Evolutionary conservation across 2,888 invertebrate genomes (phyloP).

Genomic region (Macrophya annulata): DNA sequence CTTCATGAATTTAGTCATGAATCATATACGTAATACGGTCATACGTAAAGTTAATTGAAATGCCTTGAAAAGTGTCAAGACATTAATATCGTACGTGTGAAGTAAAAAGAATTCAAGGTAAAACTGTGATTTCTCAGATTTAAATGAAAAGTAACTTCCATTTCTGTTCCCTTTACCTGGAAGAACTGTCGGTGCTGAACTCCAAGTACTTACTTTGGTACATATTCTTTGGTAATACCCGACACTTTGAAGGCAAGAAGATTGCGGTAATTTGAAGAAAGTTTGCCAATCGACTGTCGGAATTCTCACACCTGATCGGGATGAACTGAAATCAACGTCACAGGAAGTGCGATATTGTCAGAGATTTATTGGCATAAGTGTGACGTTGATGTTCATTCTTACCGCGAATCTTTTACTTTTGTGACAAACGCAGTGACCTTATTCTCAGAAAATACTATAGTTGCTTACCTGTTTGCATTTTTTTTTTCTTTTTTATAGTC

Average conservation of each 20-base stretch:
- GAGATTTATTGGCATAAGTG: constrained; percentile 7
- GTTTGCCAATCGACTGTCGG: constrained; percentile 8
- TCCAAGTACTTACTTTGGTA: constrained; percentile 21
- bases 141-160: not conserved
- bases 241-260: not conserved
- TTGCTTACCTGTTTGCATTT: not conserved
- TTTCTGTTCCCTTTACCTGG: not conserved
- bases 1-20: not conserved
- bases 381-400: constrained; percentile 14
- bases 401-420: not conserved
- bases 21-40: not conserved
- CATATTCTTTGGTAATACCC: not conserved
- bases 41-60: not conserved
- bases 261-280: not conserved
- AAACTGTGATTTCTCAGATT: not conserved
- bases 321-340: not conserved
- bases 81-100: not conserved
- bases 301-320: not conserved
- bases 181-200: not conserved
- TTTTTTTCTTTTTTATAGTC: not conserved
- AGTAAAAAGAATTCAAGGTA: not conserved
- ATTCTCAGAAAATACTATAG: not conserved
- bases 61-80: not conserved
- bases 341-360: not conserved
- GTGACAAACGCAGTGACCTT: not conserved